Percentiles rank a stretch among this genome's conserved stretches.
Evolutionary conservation across 2,113 vertebrate genomes (phyloP).

Genomic region (Phrynocephalus versicolor): DNA sequence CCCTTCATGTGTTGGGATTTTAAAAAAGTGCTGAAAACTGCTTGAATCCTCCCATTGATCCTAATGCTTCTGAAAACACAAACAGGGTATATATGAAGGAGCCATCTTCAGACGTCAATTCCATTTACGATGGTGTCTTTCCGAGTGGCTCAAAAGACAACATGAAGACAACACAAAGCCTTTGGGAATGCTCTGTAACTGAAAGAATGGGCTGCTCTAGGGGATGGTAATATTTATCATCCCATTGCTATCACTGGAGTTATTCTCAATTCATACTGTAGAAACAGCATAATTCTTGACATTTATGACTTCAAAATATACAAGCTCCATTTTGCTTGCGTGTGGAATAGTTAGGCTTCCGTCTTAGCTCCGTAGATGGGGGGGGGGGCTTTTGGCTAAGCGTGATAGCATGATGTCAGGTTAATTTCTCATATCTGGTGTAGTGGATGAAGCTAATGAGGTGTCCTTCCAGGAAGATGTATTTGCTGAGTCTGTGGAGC

Average conservation of each 20-base stretch:
- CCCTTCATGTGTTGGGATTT: too few relatives aligned
- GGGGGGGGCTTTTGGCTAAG: neutral
- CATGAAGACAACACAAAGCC: neutral
- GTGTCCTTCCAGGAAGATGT: constrained; percentile 10
- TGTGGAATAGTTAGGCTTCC: neutral
- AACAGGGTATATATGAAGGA: neutral
- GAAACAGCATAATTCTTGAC: neutral
- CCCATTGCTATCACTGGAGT: constrained; percentile 34
- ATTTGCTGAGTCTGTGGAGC: neutral
- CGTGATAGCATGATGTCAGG: neutral
- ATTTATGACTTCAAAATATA: constrained; percentile 13
- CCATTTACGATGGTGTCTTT: neutral
- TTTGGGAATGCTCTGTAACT: constrained; percentile 32
- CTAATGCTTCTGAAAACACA: neutral
- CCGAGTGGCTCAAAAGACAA: neutral
- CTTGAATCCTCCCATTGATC: neutral
- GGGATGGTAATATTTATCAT: constrained; percentile 39
- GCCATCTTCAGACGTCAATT: neutral
- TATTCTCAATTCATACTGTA: neutral
- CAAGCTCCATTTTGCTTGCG: constrained; percentile 9
- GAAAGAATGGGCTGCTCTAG: constrained; percentile 44
- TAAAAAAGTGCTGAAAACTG: neutral
- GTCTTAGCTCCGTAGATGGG: neutral
- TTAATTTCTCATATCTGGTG: neutral
- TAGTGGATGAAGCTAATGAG: constrained; percentile 2